phyloP scores from a whole-genome alignment of 2,113 vertebrate species.

The Mirza zaza region DNA sequence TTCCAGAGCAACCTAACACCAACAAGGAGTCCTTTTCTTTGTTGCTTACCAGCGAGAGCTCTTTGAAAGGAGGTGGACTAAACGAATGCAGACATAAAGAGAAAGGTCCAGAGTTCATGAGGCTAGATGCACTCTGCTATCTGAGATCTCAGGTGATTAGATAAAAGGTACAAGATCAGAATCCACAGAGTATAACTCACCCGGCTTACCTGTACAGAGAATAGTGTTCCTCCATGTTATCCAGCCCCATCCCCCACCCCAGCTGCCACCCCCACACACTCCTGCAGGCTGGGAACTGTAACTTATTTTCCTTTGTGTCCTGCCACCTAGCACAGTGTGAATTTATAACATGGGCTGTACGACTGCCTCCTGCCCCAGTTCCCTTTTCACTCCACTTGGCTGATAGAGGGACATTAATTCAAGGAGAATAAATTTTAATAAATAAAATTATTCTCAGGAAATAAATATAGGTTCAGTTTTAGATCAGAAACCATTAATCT shows the following conservation, averaged over 20 bases:
- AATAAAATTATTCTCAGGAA: background rate
- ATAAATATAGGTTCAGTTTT: background rate
- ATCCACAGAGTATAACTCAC: background rate
- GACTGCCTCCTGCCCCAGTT: background rate
- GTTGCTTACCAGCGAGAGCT: background rate
- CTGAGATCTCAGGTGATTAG: constrained; percentile 53
- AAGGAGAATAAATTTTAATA: background rate
- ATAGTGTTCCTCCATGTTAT: background rate
- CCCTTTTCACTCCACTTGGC: background rate
- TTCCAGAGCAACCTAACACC: background rate
- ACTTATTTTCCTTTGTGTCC: background rate
- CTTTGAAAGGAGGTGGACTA: background rate
- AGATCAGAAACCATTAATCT: constrained; percentile 2
- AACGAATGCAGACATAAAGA: background rate
- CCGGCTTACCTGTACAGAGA: background rate
- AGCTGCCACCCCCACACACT: background rate
- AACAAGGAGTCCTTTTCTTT: background rate
- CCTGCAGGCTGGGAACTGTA: background rate
- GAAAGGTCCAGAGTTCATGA: constrained; percentile 17
- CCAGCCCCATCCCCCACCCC: background rate
- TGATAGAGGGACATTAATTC: background rate
- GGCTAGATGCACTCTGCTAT: background rate
- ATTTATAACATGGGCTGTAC: background rate
- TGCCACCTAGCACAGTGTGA: background rate
- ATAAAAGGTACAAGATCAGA: background rate